phyloP scores from a whole-genome alignment of 2,797 vertebrate species.

The Neosilurus hyrtlii region DNA sequence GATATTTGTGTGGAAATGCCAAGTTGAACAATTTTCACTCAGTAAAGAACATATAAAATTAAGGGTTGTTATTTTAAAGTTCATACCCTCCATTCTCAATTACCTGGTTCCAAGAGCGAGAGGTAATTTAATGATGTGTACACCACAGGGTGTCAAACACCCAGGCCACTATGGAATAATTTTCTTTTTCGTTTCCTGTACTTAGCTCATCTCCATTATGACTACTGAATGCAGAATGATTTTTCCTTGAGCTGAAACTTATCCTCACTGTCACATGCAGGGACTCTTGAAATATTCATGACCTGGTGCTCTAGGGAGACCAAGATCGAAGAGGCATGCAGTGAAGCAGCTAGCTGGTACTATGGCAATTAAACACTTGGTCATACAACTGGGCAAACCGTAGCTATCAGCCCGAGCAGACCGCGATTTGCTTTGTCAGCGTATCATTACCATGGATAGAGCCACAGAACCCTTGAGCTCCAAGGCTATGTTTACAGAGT shows the following conservation, averaged over 20 bases:
- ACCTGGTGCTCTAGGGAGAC: slow-evolving; percentile 27
- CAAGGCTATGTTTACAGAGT: slow-evolving; percentile 44
- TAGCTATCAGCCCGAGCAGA: slow-evolving; percentile 6
- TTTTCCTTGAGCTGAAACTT: slow-evolving; percentile 29
- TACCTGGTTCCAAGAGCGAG: background rate
- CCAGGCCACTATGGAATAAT: slow-evolving; percentile 10
- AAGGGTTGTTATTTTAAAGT: background rate
- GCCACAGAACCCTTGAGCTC: slow-evolving; percentile 31
- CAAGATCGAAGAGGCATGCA: slow-evolving; percentile 38
- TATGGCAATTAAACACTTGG: slow-evolving; percentile 42
- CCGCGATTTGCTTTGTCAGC: slow-evolving; percentile 35
- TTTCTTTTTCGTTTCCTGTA: background rate
- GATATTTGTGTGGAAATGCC: background rate
- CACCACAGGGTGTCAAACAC: background rate
- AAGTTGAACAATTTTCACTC: background rate
- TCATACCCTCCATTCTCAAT: background rate
- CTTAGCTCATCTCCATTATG: slow-evolving; percentile 22
- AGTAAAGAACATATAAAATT: background rate
- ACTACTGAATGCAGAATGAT: slow-evolving; percentile 13
- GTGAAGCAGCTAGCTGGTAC: slow-evolving; percentile 18
- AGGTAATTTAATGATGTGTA: background rate
- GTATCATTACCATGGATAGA: slow-evolving; percentile 44
- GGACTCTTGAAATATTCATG: slow-evolving; percentile 43
- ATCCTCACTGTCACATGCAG: slow-evolving; percentile 26
- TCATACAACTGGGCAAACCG: slow-evolving; percentile 5